Conservation (phyloP, 2,888 invertebrate species). For the Cantharis nigra region DNA sequence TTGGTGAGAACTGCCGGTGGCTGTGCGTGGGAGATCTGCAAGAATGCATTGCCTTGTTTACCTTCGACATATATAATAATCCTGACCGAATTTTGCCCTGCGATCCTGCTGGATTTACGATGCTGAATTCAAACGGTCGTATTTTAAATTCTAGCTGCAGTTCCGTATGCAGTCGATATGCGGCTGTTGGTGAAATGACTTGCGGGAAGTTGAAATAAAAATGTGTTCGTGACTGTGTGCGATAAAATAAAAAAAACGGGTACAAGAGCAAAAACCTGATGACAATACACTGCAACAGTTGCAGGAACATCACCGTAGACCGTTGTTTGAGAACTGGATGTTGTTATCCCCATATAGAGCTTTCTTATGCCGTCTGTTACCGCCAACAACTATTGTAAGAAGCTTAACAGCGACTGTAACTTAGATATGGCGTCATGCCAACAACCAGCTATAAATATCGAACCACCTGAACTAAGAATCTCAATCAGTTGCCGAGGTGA, state of each 20-base stretch:
- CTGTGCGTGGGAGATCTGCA: conserved; percentile 19
- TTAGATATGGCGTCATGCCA: conserved; percentile 35
- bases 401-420: conserved; percentile 26
- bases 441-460: conserved; percentile 34
- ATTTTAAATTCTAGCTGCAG: neutral
- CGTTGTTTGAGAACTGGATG: conserved; percentile 26
- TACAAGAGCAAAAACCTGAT: conserved; percentile 22
- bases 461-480: conserved; percentile 34
- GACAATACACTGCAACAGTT: conserved; percentile 27
- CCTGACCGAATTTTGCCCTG: conserved; percentile 6
- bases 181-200: neutral
- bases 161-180: neutral
- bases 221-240: conserved; percentile 17
- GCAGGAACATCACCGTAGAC: conserved; percentile 25
- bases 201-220: neutral
- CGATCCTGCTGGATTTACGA: neutral
- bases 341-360: conserved; percentile 29
- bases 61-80: conserved; percentile 11
- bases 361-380: conserved; percentile 27
- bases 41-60: conserved; percentile 6
- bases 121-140: neutral
- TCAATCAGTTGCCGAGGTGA: conserved; percentile 24
- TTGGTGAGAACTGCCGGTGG: conserved; percentile 19
- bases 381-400: conserved; percentile 30
- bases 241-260: conserved; percentile 15